Percentiles rank a stretch among this genome's conserved stretches.
phyloP scores from a whole-genome alignment of 1,140 invertebrate genomes.

The Oreohelix idahoensis region DNA sequence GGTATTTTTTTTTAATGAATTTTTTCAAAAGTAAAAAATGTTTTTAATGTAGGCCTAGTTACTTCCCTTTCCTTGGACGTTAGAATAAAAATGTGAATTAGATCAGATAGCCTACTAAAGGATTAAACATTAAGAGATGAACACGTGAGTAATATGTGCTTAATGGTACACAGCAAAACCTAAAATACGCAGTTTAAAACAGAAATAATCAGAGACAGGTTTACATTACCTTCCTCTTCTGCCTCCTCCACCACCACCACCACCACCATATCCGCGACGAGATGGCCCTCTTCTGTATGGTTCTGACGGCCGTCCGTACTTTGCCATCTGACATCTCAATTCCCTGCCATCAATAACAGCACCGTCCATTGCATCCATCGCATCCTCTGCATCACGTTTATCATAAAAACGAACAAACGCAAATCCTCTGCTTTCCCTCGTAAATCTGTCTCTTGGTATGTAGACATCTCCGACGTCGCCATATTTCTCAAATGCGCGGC shows the following conservation, averaged over 20 bases:
- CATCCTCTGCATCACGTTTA: constrained; percentile 94
- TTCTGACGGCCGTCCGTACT: constrained; percentile 87
- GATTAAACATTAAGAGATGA: too few species aligned
- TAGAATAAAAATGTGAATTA: too few species aligned
- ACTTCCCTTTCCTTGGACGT: too few species aligned
- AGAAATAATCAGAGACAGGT: not conserved
- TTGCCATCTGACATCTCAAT: constrained; percentile 94
- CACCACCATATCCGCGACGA: constrained; percentile 45
- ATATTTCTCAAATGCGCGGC: constrained; percentile 94
- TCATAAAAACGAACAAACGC: constrained; percentile 98
- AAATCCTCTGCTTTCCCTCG: constrained; percentile 94
- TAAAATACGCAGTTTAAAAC: too few species aligned
- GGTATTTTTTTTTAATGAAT: too few species aligned
- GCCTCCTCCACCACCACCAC: constrained; percentile 1
- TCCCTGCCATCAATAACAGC: constrained; percentile 94
- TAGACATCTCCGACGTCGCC: constrained; percentile 98
- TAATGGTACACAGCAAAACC: too few species aligned
- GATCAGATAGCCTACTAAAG: too few species aligned
- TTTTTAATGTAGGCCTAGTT: too few species aligned
- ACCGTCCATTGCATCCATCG: constrained; percentile 95
- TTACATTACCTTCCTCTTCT: constrained; percentile 20
- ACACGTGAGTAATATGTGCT: too few species aligned
- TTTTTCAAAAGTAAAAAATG: too few species aligned
- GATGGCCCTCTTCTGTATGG: constrained; percentile 52
- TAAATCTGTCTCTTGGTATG: constrained; percentile 95